phyloP scores from a whole-genome alignment of 64 coral and sea anemone genomes.

The Pocillopora damicornis region DNA sequence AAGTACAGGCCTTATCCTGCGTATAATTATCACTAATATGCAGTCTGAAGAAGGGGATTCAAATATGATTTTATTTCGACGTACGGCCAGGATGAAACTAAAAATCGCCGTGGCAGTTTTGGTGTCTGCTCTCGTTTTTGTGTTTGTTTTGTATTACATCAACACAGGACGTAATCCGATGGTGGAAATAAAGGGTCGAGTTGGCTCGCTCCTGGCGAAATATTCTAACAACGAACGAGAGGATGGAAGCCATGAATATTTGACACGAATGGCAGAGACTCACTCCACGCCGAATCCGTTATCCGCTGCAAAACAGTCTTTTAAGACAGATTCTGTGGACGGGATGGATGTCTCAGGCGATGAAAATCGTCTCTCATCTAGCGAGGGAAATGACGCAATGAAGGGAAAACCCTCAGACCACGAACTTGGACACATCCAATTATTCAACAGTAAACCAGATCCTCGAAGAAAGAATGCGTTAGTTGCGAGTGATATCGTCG shows the following conservation, averaged over 20 bases:
- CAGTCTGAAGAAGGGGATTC: neutral
- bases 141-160: conserved; percentile 24
- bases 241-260: neutral
- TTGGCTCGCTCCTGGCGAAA: neutral
- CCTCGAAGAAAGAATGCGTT: neutral
- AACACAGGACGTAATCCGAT: conserved; percentile 1
- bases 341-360: neutral
- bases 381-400: neutral
- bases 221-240: neutral
- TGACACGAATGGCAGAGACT: neutral
- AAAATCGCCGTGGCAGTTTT: neutral
- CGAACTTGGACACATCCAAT: neutral
- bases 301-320: neutral
- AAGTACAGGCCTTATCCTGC: neutral
- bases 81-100: neutral
- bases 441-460: neutral
- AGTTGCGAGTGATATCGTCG: neutral
- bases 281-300: neutral
- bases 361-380: neutral
- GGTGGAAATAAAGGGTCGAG: neutral
- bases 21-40: neutral
- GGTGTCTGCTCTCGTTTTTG: neutral
- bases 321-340: neutral
- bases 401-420: neutral
- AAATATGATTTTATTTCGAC: neutral